These are phyloP conservation scores for Ericerus pela DNA, from an alignment of 1,140 invertebrate species.

Conservation along the genomic window DNA sequence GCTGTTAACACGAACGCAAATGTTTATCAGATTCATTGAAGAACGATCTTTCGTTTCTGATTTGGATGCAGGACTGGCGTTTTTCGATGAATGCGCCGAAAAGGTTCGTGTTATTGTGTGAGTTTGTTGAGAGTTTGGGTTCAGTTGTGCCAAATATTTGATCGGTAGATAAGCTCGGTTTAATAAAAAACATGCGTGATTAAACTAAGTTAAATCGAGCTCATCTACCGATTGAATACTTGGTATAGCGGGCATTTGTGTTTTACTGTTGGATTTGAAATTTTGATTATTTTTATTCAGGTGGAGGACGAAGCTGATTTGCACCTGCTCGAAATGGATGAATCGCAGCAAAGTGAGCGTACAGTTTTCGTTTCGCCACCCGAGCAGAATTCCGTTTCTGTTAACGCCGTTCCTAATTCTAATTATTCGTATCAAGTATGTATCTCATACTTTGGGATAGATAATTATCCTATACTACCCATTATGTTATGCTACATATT, in stretches of 20 bases:
- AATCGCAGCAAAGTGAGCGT: conserved; percentile 60
- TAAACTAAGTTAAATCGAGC: too few species aligned
- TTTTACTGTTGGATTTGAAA: background rate
- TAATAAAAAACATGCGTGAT: too few species aligned
- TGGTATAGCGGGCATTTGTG: background rate
- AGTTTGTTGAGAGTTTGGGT: background rate
- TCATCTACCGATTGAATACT: too few species aligned
- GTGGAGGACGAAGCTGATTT: conserved; percentile 38
- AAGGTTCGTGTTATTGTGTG: conserved; percentile 34
- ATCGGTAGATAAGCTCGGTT: too few species aligned
- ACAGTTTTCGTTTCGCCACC: conserved; percentile 95
- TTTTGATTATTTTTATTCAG: conserved; percentile 24
- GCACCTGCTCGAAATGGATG: conserved; percentile 58
- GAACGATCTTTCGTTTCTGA: conserved; percentile 96
- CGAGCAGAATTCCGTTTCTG: conserved; percentile 42
- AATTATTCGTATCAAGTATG: conserved; percentile 31
- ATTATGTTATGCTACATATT: too few species aligned
- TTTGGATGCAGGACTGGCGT: conserved; percentile 79
- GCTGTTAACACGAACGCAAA: conserved; percentile 81
- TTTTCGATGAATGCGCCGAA: conserved; percentile 96
- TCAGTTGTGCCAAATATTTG: too few species aligned
- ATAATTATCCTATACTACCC: too few species aligned
- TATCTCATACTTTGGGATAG: too few species aligned
- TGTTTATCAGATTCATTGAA: conserved; percentile 97
- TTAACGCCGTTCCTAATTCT: conserved; percentile 12